Base-by-base conservation (phyloP, 2,888 invertebrate genomes). In the Dynastes grantii region DNA sequence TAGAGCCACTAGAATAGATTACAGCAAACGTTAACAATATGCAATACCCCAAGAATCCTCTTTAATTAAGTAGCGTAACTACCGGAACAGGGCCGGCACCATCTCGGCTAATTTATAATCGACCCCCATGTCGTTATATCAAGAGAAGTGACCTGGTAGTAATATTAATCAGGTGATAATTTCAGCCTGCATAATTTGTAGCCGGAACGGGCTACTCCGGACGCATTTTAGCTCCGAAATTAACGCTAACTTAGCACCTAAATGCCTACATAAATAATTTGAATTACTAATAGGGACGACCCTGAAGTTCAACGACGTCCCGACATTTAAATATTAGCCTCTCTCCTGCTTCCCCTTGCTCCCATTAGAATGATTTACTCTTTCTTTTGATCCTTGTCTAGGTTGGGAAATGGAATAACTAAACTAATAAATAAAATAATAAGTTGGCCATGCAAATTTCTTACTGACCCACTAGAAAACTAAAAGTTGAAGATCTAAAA, bases 171-270 rank as follows among this genome's bases (percentile, higher is more conserved):
- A 51, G 49, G 51, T 51, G 68, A 51, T 29, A 68, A 68, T 68
- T 68, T 68, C 51, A 51, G 51, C 51, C 68, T 49, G 51, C 68
- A 51, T 68, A 68, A 68, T 68, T 68, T 68, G 68, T 68, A 68
- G 29, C 27, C 49, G 68, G 55, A 9, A 22, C 68, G 51, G 68
- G 8, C 68, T 51, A 68, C 51, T 27, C 68, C 49, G 68, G 29
- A 68, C 68, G 49, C 68, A 51, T 68, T 68, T 68, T 16, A 16
- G 68, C 51, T 5, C 29, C 29, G 51, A 51, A 68, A 68, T 68
- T 68, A 68, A 51, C 68, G 51, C 40, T 29, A 51, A 68, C 63
- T 32, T 32, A 68, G 27, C 27, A 22, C 51, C 68, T 68, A 68
- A 68, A 22, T 51, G 29, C 22, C 51, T 51, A 9, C 49, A 51